Evolutionary conservation across 2,113 vertebrate species (phyloP).

Genomic region (Oryctolagus cuniculus): DNA sequence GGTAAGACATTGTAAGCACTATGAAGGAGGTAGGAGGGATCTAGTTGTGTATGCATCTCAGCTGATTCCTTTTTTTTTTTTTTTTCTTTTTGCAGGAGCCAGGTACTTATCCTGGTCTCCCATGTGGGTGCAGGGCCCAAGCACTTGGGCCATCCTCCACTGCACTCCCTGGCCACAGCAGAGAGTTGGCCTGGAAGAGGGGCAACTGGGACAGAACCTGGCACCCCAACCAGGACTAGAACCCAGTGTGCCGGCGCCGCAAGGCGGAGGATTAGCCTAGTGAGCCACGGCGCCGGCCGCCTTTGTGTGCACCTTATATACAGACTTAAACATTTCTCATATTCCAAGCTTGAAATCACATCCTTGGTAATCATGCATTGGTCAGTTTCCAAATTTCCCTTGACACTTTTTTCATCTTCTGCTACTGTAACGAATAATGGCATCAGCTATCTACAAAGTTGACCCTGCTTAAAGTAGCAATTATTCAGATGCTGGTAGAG

Average conservation of each 20-base stretch:
- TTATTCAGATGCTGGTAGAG: constrained; percentile 23
- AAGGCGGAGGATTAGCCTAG: too few species aligned
- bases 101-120: too few species aligned
- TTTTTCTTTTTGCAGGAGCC: too few species aligned
- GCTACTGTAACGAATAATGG: neutral
- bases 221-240: too few species aligned
- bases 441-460: constrained; percentile 32
- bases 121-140: too few species aligned
- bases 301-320: neutral
- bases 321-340: neutral
- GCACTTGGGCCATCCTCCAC: too few species aligned
- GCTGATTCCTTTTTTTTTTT: too few species aligned
- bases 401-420: neutral
- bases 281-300: too few species aligned
- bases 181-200: too few species aligned
- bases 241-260: too few species aligned
- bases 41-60: neutral
- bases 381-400: neutral
- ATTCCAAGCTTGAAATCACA: constrained; percentile 30
- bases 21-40: neutral
- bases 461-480: constrained; percentile 43
- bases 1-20: neutral
- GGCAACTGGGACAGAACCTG: too few species aligned
- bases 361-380: neutral
- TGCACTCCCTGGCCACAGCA: too few species aligned